These are phyloP conservation scores for Bothrops jararaca DNA, from an alignment of 2,113 vertebrate genomes.

Conservation along the genomic window DNA sequence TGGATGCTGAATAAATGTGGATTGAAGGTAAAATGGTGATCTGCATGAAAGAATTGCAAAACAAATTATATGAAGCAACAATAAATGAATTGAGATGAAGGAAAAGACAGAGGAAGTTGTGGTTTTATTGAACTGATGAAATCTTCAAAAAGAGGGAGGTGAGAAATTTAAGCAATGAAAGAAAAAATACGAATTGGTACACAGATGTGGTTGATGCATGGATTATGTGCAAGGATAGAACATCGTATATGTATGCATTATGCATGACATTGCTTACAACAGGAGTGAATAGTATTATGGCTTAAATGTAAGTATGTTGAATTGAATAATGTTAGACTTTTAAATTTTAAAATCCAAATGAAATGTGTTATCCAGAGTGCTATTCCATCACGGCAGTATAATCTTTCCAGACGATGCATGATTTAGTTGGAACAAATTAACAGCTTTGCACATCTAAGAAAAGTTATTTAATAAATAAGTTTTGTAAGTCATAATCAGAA, in stretches of 20 bases:
- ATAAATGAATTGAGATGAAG: neutral
- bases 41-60: neutral
- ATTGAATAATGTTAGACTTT: slow-evolving; percentile 45
- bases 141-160: neutral
- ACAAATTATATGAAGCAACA: neutral
- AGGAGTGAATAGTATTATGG: neutral
- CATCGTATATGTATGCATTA: neutral
- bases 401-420: slow-evolving; percentile 68
- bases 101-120: neutral
- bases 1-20: neutral
- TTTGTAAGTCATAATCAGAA: slow-evolving; percentile 70
- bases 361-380: slow-evolving; percentile 57
- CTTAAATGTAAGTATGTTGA: neutral
- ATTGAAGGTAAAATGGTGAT: neutral
- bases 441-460: slow-evolving; percentile 69
- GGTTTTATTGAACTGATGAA: neutral
- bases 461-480: slow-evolving; percentile 73
- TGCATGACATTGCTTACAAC: neutral
- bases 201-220: neutral
- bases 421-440: slow-evolving; percentile 72
- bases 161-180: neutral
- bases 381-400: slow-evolving; percentile 48
- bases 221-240: neutral
- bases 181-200: neutral
- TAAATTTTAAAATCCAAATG: slow-evolving; percentile 64